These are phyloP conservation scores for Andrena flavipes DNA, from an alignment of 2,888 invertebrate species.

Conservation along the genomic window DNA sequence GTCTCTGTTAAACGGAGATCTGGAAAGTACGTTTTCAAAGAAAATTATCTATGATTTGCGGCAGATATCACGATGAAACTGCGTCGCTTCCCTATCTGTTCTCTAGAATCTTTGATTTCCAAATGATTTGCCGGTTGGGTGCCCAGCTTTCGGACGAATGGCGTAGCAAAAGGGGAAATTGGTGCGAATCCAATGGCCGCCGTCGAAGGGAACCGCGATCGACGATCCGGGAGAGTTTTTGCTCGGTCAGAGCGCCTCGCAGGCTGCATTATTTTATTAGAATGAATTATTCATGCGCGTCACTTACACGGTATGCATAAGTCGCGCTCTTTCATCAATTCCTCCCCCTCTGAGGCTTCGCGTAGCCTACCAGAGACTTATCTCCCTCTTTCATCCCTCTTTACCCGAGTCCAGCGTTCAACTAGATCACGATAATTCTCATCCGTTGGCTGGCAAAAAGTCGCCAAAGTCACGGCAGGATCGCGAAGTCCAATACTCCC, in stretches of 20 bases:
- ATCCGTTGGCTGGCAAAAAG: conserved; percentile 28
- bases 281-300: conserved; percentile 83
- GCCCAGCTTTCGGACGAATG: not conserved
- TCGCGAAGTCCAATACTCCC: conserved; percentile 39
- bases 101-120: too few relatives aligned
- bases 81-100: too few relatives aligned
- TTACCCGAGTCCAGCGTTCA: conserved; percentile 18
- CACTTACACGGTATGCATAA: conserved; percentile 84
- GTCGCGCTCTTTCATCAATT: conserved; percentile 83
- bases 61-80: not conserved
- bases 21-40: not conserved
- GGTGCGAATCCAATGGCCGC: conserved; percentile 45
- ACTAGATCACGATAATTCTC: conserved; percentile 34
- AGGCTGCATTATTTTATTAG: conserved; percentile 83
- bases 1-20: not conserved
- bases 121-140: too few relatives aligned
- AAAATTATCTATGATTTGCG: not conserved
- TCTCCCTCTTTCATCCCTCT: conserved; percentile 47
- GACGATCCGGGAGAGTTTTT: conserved; percentile 67
- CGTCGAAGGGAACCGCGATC: conserved; percentile 41
- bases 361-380: conserved; percentile 31
- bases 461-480: conserved; percentile 12
- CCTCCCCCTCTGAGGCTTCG: conserved; percentile 51
- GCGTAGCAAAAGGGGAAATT: conserved; percentile 20
- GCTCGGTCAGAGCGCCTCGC: conserved; percentile 59